phyloP scores from a whole-genome alignment of 1,140 invertebrate species.

The Danaus plexippus region DNA sequence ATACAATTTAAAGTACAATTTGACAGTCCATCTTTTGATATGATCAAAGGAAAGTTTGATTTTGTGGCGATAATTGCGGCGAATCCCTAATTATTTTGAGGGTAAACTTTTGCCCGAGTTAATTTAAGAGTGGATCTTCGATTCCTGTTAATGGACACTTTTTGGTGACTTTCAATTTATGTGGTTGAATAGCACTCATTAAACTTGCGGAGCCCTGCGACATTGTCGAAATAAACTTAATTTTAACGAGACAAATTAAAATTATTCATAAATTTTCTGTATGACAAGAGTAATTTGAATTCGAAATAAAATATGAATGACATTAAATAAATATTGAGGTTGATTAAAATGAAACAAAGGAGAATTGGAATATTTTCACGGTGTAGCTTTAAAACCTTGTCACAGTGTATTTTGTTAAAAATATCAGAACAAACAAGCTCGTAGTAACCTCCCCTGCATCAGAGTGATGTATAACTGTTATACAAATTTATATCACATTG shows the following conservation, averaged over 20 bases:
- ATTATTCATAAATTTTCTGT: slow-evolving; percentile 37
- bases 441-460: slow-evolving; percentile 33
- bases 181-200: slow-evolving; percentile 64
- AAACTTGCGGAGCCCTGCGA: slow-evolving; percentile 42
- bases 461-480: slow-evolving; percentile 46
- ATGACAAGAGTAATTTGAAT: slow-evolving; percentile 22
- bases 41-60: slow-evolving; percentile 67
- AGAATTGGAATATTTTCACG: slow-evolving; percentile 15
- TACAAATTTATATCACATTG: slow-evolving; percentile 59
- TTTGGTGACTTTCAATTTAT: slow-evolving; percentile 67
- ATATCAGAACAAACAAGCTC: slow-evolving; percentile 37
- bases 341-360: slow-evolving; percentile 23
- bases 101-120: slow-evolving; percentile 68
- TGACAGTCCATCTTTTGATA: slow-evolving; percentile 40
- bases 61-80: slow-evolving; percentile 70
- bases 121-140: slow-evolving; percentile 64
- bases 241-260: slow-evolving; percentile 44
- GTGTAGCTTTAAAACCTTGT: slow-evolving; percentile 18
- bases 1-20: slow-evolving; percentile 34
- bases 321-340: slow-evolving; percentile 10
- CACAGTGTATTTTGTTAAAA: slow-evolving; percentile 35
- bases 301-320: slow-evolving; percentile 26
- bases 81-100: slow-evolving; percentile 72
- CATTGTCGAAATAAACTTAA: slow-evolving; percentile 33
- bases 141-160: slow-evolving; percentile 69